A percentile compares a stretch with the other conserved stretches of the same genome.
Conservation (phyloP, 2,797 vertebrate genomes). For the Gobio occitaniae region DNA sequence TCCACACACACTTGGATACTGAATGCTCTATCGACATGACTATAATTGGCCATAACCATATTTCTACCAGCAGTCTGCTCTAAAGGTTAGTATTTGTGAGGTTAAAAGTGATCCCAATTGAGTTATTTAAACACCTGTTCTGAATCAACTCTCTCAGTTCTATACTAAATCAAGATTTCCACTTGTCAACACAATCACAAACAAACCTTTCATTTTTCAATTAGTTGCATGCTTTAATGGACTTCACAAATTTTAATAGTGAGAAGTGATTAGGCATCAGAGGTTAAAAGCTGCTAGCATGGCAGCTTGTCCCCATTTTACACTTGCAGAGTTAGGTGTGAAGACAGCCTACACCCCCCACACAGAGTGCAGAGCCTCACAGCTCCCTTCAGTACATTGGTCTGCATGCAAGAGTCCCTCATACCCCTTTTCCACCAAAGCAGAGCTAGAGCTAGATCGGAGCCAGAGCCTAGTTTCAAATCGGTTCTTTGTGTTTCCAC, state of each 20-base stretch:
- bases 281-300: constrained; percentile 72
- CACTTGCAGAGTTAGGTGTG: constrained; percentile 71
- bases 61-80: constrained; percentile 7
- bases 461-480: too few relatives aligned
- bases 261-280: constrained; percentile 76
- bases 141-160: constrained; percentile 48
- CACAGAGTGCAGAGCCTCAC: constrained; percentile 50
- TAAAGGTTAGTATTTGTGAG: constrained; percentile 40
- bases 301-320: constrained; percentile 71
- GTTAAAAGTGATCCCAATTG: constrained; percentile 25
- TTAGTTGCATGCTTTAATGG: constrained; percentile 72
- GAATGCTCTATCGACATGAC: constrained; percentile 50
- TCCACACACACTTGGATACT: constrained; percentile 63
- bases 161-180: constrained; percentile 54
- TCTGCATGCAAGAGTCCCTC: constrained; percentile 34
- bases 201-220: constrained; percentile 65
- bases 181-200: constrained; percentile 66
- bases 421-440: too few relatives aligned
- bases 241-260: constrained; percentile 76
- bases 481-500: too few relatives aligned
- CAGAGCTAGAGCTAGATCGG: too few relatives aligned
- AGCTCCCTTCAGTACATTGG: constrained; percentile 49
- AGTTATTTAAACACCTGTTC: constrained; percentile 55
- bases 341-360: constrained; percentile 63
- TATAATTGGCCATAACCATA: constrained; percentile 18